Evolutionary conservation across 1,140 invertebrate species (phyloP), one percentile per base, ranked within the genome.

Genomic region (Orius laevigatus): DNA sequence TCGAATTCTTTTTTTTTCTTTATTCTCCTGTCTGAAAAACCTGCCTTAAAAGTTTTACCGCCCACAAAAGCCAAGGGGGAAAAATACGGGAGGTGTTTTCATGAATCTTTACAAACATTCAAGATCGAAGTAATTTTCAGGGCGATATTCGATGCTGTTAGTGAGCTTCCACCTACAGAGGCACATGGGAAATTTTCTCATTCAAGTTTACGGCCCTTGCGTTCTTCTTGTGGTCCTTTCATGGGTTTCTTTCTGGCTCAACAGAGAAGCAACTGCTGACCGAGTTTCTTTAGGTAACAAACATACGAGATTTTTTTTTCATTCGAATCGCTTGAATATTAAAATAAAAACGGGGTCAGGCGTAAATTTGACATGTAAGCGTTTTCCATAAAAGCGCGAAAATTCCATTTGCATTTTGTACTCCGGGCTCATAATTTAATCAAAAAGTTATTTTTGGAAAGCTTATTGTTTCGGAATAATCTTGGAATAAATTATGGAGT

Each of bases 211-310:
- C 59, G 77, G 85, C 1, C 88, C 88, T 1, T 91, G 86, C 56
- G 77, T 82, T 38, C 70, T 92, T 36, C 71, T 91, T 4, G 85
- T 89, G 2, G 81, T 88, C 4, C 67, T 91, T 0, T 88, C 84
- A 1, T 92, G 86, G 86, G 84, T 92, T 0, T 86, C 84, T 6
- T 91, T 92, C 59, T 92, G 84, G 84, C 70, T 91, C 32, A 89
- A 90, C 62, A 64, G 86, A 44, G 86, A 91, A 65, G 87, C 87
- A 1, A 90, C 85, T 1, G 80, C 84, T 0, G 86, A 90, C 64
- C 66, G 87, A 54, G 81, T 90, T 0, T 83, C 82, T 0, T 64
- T 91, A 4, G 85, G 81, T 83, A 70, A 71, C n/a, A n/a, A n/a
- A n/a, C n/a, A n/a, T n/a, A n/a, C n/a, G n/a, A n/a, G n/a, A n/a